phyloP scores from a whole-genome alignment of 2,797 vertebrate species.

The Ambastaia sidthimunki region DNA sequence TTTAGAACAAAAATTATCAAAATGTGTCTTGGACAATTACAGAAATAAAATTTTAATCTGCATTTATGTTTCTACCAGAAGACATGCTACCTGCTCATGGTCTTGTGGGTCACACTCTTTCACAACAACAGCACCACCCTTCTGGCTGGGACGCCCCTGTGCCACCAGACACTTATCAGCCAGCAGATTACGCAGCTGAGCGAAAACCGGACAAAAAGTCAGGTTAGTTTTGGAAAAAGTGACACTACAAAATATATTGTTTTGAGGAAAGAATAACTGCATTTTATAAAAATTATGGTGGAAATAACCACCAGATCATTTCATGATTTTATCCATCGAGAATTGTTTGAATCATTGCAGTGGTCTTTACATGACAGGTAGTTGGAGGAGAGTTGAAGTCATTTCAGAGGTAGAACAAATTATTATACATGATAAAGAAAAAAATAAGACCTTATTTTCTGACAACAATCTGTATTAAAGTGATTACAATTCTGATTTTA shows the following conservation, averaged over 20 bases:
- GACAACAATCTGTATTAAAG: no score
- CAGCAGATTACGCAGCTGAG: constrained; percentile 86
- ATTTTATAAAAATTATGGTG: not conserved
- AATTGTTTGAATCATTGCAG: no score
- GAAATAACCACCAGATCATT: not conserved
- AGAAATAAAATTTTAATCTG: constrained; percentile 2
- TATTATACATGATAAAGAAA: no score
- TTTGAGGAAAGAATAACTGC: not conserved
- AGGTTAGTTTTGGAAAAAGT: not conserved
- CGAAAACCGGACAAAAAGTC: constrained; percentile 8
- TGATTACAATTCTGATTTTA: no score
- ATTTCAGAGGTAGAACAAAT: not conserved
- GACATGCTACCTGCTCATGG: constrained; percentile 79
- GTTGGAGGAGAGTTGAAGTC: not conserved
- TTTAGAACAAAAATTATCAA: constrained; percentile 57
- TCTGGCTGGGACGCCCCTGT: constrained; percentile 90
- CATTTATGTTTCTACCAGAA: constrained; percentile 1
- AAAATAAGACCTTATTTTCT: no score
- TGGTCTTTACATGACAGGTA: no score
- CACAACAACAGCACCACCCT: constrained; percentile 87
- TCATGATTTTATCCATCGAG: no score
- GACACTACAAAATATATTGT: not conserved
- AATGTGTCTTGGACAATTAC: not conserved
- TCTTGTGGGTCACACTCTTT: constrained; percentile 85
- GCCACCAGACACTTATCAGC: constrained; percentile 86